Base-by-base conservation (phyloP, 1,140 invertebrate genomes). In the Armadillidium nasatum region DNA sequence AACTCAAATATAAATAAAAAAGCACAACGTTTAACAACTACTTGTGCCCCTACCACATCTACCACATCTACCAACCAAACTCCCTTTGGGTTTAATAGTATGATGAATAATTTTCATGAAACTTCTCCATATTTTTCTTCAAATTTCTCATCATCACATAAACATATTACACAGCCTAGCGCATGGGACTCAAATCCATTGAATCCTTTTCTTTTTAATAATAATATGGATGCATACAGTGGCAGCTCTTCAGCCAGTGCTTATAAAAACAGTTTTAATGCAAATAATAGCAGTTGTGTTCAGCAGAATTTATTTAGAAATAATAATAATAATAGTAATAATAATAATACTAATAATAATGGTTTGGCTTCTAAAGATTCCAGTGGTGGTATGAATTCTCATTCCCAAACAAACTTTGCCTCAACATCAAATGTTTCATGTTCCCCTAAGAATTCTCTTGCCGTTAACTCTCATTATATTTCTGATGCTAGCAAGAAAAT, bases 271-370 rank as follows among this genome's bases (percentile, higher is more conserved):
- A 19, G 50, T 7, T 60, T 60, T 19, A 15, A 13, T 13, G 50
- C 50, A 60, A 60, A 60, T 60, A 19, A 13, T 19, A 60, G 7
- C 7, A 60, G 19, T 7, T 60, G 50, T 60, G 19, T 60, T 60
- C 50, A 60, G 50, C 50, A 60, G 7, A 60, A 60, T 60, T 60
- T 60, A 19, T 60, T 60, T 60, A 60, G 50, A 19, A 60, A 60
- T 60, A 60, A 60, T 60, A 60, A 60, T 60, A 60, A 60, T 60
- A 60, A 60, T 60, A 60, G 7, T 60, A 60, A 19, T 7, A 60
- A 60, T 60, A 60, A 60, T 60, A 60, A 60, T 60, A 33, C 1
- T 33, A 60, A 60, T 60, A 60, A 60, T 60, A 60, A 60, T 60
- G 50, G 11, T 1, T 15, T 60, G 11, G 1, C 50, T 60, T 13